Base-by-base conservation (phyloP, 2,797 vertebrate genomes). In the Salmo trutta region DNA sequence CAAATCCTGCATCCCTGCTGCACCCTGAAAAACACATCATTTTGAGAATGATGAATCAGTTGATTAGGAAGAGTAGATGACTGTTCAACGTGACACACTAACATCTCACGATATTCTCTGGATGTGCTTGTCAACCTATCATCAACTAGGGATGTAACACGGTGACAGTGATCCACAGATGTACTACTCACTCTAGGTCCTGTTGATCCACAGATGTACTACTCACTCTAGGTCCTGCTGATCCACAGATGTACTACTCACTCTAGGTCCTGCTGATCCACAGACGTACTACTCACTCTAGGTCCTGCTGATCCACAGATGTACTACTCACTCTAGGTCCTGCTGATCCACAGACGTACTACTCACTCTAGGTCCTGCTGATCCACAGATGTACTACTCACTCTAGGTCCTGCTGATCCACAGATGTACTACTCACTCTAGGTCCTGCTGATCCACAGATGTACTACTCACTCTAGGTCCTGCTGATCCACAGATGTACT, bases 341-440 rank as follows among this genome's bases (percentile, higher is more conserved):
- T 8, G 2, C 7, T 41, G 36, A 8, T 41, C 36, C 36, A 41
- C 36, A 36, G 31, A 36, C 1, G 33, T 36, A 36, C 33, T 36
- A 94, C 96, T 96, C 92, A 99, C 98, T 77, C 93, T 95, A 71
- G 96, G 94, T 15, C 98, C 98, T 19, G 93, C 87, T 15, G 96
- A 91, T 12, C 98, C 98, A 31, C 93, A 33, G 31, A 36, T 5
- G 33, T 36, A 36, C 33, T 36, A 94, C 96, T 96, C 92, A 99
- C 98, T 77, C 93, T 95, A 70, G 96, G 94, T 15, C 98, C 98
- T 19, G 93, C 87, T 15, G 96, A 91, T 12, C 98, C 98, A 31
- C 93, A 33, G 31, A 36, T 5, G 5, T 36, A 36, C 5, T 36
- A 94, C 96, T 96, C 92, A 99, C 98, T 77, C 93, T 95, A 71